Conservation (phyloP, 2,888 invertebrate genomes). For the Biston betularia region DNA sequence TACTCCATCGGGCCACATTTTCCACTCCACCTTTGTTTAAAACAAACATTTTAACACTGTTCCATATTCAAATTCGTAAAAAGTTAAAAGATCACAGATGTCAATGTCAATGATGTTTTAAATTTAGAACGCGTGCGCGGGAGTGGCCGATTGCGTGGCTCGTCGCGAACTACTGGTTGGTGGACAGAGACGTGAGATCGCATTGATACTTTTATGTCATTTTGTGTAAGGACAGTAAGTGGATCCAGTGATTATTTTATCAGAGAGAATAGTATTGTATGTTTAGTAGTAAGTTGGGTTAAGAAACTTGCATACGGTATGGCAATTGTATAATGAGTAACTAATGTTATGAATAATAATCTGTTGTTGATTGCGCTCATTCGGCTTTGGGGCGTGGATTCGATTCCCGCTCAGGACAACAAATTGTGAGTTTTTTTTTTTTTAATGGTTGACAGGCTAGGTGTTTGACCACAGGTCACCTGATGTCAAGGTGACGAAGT, state of each 20-base stretch:
- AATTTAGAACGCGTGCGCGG: constrained; percentile 64
- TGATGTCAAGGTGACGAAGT: no score
- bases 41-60: constrained; percentile 63
- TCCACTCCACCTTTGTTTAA: constrained; percentile 65
- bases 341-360: no score
- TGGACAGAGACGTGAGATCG: constrained; percentile 42
- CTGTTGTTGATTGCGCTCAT: no score
- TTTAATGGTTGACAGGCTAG: no score
- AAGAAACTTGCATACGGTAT: neutral
- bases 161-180: constrained; percentile 55
- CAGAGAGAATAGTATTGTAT: neutral
- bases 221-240: constrained; percentile 26
- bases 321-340: no score
- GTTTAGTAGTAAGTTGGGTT: neutral
- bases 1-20: constrained; percentile 65
- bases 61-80: constrained; percentile 45
- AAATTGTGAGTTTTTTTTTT: no score
- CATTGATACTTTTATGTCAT: constrained; percentile 31
- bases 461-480: no score
- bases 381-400: no score
- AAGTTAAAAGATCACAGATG: constrained; percentile 13
- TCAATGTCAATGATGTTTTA: constrained; percentile 59
- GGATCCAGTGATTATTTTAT: constrained; percentile 13
- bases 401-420: no score
- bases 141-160: constrained; percentile 59